These are phyloP conservation scores for Gymnodraco acuticeps DNA, from an alignment of 2,797 vertebrate genomes.

Conservation along the genomic window DNA sequence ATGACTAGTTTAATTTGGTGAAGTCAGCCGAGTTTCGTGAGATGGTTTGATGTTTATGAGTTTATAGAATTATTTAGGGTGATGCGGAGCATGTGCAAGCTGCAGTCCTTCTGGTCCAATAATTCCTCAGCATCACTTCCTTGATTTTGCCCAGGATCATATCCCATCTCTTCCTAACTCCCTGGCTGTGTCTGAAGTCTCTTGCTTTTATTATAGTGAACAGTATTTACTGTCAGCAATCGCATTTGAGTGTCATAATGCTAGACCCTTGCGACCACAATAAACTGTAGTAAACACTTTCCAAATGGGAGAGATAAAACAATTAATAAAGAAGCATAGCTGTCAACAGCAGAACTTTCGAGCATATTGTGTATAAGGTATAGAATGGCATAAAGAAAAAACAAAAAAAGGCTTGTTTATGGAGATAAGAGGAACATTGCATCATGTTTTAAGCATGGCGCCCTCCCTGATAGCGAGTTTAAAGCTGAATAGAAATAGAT, in stretches of 20 bases:
- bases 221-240: conserved; percentile 10
- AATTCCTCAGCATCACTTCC: not conserved
- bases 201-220: not conserved
- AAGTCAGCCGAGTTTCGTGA: conserved; percentile 13
- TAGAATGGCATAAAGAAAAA: not conserved
- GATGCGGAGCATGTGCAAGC: conserved; percentile 5
- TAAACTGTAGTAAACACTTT: not conserved
- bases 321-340: not conserved
- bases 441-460: not conserved
- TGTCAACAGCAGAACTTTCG: not conserved
- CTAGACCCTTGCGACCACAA: not conserved
- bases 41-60: conserved; percentile 12
- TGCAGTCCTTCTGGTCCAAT: conserved; percentile 3
- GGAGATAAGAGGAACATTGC: not conserved
- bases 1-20: conserved; percentile 30
- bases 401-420: not conserved
- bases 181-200: not conserved
- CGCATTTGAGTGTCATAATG: not conserved
- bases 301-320: not conserved
- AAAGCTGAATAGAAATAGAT: not conserved
- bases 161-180: conserved; percentile 6
- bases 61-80: conserved; percentile 18
- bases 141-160: conserved; percentile 4
- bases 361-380: not conserved
- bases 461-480: not conserved